Evolutionary conservation across 2,888 invertebrate genomes (phyloP).

Genomic region (Mesoligia furuncula): DNA sequence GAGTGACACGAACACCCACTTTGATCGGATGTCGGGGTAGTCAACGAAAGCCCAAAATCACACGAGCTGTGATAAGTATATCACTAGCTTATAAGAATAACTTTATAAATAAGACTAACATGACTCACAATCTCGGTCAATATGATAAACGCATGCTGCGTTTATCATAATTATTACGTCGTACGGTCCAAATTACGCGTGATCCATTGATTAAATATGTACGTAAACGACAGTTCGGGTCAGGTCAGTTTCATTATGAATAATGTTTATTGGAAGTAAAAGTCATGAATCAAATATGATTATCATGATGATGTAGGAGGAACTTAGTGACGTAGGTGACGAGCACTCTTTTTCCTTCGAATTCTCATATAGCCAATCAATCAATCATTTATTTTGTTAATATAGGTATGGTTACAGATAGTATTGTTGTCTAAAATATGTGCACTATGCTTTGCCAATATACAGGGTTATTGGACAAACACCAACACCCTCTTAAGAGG

Average conservation of each 20-base stretch:
- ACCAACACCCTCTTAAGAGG: no score
- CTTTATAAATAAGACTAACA: slow-evolving; percentile 21
- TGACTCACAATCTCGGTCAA: slow-evolving; percentile 36
- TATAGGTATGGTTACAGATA: no score
- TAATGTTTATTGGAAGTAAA: neutral
- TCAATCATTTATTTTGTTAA: no score
- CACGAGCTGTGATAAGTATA: neutral
- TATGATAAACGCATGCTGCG: neutral
- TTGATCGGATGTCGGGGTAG: neutral
- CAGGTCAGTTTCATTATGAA: slow-evolving; percentile 13
- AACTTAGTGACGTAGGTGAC: neutral
- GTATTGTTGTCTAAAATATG: no score
- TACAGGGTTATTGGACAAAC: no score
- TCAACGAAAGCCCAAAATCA: slow-evolving; percentile 11
- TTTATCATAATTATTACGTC: slow-evolving; percentile 47
- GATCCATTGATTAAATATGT: slow-evolving; percentile 38
- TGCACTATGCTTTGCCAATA: no score
- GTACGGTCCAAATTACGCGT: slow-evolving; percentile 24
- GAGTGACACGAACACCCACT: no score
- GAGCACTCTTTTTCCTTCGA: neutral
- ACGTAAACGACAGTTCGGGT: neutral
- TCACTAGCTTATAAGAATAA: slow-evolving; percentile 8
- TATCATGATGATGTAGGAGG: neutral
- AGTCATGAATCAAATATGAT: neutral
- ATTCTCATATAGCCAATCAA: neutral